Evolutionary conservation across 2,113 vertebrate species (phyloP).

Genomic region (Prietella phreatophila): DNA sequence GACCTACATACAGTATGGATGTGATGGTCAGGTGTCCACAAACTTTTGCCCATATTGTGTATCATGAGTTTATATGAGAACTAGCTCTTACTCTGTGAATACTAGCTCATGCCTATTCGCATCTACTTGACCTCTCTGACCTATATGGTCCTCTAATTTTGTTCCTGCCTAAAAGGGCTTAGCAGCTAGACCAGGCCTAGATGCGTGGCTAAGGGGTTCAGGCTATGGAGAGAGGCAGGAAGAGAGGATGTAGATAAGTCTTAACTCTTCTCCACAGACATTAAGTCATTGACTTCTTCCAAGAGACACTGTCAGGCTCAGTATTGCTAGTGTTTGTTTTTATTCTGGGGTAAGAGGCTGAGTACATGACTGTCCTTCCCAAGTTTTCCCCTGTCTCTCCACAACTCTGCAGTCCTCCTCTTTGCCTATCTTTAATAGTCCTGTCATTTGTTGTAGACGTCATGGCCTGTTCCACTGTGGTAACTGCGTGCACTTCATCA

Average conservation of each 20-base stretch:
- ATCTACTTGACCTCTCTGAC: not conserved
- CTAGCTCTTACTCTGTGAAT: not conserved
- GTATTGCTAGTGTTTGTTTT: not conserved
- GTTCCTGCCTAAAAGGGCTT: not conserved
- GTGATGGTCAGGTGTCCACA: not conserved
- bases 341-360: not conserved
- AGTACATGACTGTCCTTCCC: not conserved
- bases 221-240: not conserved
- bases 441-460: conserved; percentile 16
- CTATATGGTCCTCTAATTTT: not conserved
- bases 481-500: conserved; percentile 16
- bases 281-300: not conserved
- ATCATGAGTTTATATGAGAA: not conserved
- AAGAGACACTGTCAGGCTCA: not conserved
- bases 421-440: conserved; percentile 22
- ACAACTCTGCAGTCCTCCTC: not conserved
- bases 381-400: not conserved
- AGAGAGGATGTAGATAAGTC: not conserved
- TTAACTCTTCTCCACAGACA: not conserved
- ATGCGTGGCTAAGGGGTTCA: not conserved
- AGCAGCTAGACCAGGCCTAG: not conserved
- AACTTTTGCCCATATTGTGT: not conserved
- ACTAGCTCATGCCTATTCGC: not conserved
- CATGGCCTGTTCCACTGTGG: not conserved
- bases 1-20: not conserved